These are phyloP conservation scores for Lacanobia wlatinum DNA, from an alignment of 2,888 invertebrate species.

Conservation along the genomic window DNA sequence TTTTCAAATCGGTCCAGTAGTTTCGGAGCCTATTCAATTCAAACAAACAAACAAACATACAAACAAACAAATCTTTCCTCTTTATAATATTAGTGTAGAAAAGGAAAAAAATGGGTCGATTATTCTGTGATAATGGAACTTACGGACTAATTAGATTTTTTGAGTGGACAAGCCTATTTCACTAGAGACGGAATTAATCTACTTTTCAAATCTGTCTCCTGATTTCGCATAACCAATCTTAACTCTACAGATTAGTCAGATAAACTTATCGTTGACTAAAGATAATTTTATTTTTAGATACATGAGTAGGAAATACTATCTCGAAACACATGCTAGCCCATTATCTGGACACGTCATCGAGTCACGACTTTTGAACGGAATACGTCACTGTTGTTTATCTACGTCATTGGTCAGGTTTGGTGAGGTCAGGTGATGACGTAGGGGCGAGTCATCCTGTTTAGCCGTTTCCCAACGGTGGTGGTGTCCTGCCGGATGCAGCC, in stretches of 20 bases:
- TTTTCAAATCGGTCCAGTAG: no score
- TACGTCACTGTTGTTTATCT: slow-evolving; percentile 26
- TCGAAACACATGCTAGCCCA: neutral
- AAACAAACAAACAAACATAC: no score
- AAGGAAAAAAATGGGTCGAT: no score
- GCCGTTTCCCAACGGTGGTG: no score
- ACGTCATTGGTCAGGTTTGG: slow-evolving; percentile 24
- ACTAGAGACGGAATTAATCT: neutral
- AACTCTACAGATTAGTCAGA: neutral
- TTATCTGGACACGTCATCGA: slow-evolving; percentile 19
- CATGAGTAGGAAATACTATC: neutral
- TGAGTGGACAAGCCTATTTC: no score
- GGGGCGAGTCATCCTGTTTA: no score
- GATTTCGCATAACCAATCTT: neutral
- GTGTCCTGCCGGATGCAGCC: no score
- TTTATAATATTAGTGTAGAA: no score
- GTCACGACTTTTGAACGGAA: slow-evolving; percentile 6
- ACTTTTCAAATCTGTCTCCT: neutral
- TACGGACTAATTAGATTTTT: no score
- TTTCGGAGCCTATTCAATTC: no score
- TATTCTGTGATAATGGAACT: no score
- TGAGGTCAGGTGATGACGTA: slow-evolving; percentile 7
- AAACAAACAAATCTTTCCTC: no score
- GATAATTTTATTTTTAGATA: slow-evolving; percentile 19
- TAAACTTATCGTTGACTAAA: slow-evolving; percentile 3